phyloP scores from a whole-genome alignment of 92 coral and sea anemone genomes.

The Phymanthus crucifer region DNA sequence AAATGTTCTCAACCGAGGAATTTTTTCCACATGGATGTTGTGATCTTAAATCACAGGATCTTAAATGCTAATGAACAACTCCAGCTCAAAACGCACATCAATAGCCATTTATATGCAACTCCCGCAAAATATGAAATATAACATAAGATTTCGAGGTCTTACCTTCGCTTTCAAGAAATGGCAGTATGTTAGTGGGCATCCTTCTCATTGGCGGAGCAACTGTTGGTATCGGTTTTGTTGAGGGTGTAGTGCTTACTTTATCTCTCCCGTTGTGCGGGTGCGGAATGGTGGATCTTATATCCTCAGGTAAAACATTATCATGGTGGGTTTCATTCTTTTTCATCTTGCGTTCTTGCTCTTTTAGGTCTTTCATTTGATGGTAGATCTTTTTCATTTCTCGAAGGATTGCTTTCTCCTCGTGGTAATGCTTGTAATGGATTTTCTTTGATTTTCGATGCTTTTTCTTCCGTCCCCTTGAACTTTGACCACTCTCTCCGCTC shows the following conservation, averaged over 20 bases:
- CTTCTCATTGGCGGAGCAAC: not conserved
- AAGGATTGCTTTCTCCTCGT: slow-evolving; percentile 54
- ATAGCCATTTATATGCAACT: too few relatives aligned
- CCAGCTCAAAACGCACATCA: too few relatives aligned
- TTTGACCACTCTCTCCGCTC: not conserved
- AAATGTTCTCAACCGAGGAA: too few relatives aligned
- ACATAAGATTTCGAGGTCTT: not conserved
- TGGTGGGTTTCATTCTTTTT: not conserved
- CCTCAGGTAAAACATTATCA: slow-evolving; percentile 14
- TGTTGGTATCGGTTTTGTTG: not conserved
- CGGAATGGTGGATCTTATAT: slow-evolving; percentile 29
- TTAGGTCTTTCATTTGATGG: slow-evolving; percentile 67
- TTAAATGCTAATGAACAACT: too few relatives aligned
- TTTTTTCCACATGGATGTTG: too few relatives aligned
- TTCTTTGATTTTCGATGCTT: slow-evolving; percentile 15
- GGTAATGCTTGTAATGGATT: slow-evolving; percentile 23
- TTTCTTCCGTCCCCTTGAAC: slow-evolving; percentile 10
- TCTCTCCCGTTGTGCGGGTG: slow-evolving; percentile 36
- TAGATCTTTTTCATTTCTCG: slow-evolving; percentile 67
- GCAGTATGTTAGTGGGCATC: not conserved
- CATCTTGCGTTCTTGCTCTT: not conserved
- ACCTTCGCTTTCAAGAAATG: not conserved
- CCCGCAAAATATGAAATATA: too few relatives aligned
- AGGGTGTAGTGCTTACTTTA: slow-evolving; percentile 1
- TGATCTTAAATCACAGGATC: too few relatives aligned